Conservation (phyloP, 64 coral and sea anemone genomes). For the Montipora capricornis region DNA sequence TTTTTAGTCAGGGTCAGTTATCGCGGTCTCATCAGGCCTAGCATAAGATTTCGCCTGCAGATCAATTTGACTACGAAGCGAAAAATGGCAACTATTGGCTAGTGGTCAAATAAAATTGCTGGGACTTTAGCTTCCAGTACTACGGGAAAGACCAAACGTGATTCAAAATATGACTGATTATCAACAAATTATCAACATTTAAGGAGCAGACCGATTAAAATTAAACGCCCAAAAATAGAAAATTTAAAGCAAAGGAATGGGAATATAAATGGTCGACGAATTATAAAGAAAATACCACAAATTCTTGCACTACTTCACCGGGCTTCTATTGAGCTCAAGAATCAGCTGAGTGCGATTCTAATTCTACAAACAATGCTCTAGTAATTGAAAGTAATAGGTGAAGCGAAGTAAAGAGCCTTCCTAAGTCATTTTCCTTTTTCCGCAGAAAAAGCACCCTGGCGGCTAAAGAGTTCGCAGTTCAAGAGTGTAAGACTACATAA, state of each 20-base stretch:
- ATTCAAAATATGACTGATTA: neutral
- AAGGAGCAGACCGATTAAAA: neutral
- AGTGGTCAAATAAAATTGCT: too few relatives aligned
- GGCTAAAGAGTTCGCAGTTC: neutral
- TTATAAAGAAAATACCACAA: neutral
- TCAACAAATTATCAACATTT: neutral
- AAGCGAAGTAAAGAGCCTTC: neutral
- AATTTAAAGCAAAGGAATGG: neutral
- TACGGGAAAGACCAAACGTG: neutral
- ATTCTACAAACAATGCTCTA: neutral
- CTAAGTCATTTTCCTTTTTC: neutral
- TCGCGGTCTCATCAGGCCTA: neutral
- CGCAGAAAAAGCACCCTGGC: too few relatives aligned
- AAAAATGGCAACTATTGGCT: too few relatives aligned
- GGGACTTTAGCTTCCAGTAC: neutral
- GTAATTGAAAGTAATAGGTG: neutral
- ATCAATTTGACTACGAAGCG: neutral
- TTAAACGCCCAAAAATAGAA: neutral
- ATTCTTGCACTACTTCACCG: too few relatives aligned
- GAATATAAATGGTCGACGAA: neutral
- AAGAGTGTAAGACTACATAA: neutral
- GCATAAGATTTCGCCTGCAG: neutral
- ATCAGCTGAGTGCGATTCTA: neutral
- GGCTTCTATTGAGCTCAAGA: neutral
- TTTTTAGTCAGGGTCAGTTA: neutral